Conservation (phyloP, 2,113 vertebrate species). For the Synodontis membranacea region DNA sequence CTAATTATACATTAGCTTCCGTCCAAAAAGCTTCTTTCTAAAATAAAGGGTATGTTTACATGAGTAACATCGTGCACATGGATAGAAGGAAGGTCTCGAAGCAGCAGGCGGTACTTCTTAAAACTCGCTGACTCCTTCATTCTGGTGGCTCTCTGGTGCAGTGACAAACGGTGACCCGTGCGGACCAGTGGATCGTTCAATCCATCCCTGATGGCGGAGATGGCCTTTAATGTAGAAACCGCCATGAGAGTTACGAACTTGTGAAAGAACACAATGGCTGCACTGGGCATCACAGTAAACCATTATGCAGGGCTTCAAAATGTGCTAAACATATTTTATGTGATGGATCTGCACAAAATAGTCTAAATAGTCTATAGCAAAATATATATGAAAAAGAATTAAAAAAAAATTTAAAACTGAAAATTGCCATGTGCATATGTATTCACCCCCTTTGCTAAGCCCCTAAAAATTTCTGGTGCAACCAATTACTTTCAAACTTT, state of each 20-base stretch:
- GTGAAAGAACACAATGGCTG: not conserved
- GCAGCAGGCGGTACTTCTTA: constrained; percentile 69
- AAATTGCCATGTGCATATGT: no score
- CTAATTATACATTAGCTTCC: not conserved
- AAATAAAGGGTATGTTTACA: constrained; percentile 68
- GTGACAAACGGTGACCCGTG: constrained; percentile 84
- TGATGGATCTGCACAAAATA: no score
- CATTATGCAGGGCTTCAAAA: not conserved
- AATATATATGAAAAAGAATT: no score
- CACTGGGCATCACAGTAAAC: not conserved
- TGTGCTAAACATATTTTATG: no score
- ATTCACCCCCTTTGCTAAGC: no score
- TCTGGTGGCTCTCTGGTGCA: constrained; percentile 84
- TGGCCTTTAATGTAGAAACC: constrained; percentile 70
- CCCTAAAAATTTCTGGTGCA: no score
- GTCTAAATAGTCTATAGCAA: no score
- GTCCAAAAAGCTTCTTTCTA: not conserved
- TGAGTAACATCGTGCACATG: constrained; percentile 82
- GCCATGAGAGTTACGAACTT: not conserved
- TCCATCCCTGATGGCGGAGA: constrained; percentile 77
- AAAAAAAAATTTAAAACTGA: no score
- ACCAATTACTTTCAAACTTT: no score
- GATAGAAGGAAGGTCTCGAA: constrained; percentile 76
- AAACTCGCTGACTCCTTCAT: constrained; percentile 83
- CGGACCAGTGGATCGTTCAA: constrained; percentile 83